These are phyloP conservation scores for Rhinogobius similis DNA, from an alignment of 2,113 vertebrate genomes.

Conservation along the genomic window DNA sequence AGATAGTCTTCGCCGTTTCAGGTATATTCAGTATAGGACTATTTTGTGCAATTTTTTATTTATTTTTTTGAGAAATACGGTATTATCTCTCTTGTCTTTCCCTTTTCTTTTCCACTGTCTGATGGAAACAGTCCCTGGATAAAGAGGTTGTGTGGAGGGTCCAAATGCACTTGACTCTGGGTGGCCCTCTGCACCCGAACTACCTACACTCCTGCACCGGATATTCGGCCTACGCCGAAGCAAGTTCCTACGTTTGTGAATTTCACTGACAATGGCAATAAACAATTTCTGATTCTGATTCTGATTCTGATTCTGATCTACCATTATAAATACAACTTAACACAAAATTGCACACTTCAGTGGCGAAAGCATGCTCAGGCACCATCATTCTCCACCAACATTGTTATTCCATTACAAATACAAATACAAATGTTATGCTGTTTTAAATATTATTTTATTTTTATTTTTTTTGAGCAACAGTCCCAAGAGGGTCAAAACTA, in stretches of 20 bases:
- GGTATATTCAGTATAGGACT: not conserved
- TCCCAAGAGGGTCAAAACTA: not conserved
- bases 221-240: too few relatives aligned
- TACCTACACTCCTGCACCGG: conserved; percentile 23
- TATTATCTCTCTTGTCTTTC: too few relatives aligned
- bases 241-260: too few relatives aligned
- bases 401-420: too few relatives aligned
- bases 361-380: not conserved
- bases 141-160: conserved; percentile 36
- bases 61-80: not conserved
- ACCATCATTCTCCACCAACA: not conserved
- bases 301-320: too few relatives aligned
- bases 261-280: too few relatives aligned
- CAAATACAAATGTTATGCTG: too few relatives aligned
- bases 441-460: too few relatives aligned
- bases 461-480: not conserved
- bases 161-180: conserved; percentile 32
- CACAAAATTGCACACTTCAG: not conserved
- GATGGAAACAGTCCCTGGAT: conserved; percentile 21
- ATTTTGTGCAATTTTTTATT: not conserved
- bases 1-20: not conserved
- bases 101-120: conserved; percentile 32
- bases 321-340: not conserved
- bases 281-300: too few relatives aligned
- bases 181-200: conserved; percentile 34